Base-by-base conservation (phyloP, 2,113 vertebrate genomes). In the Glareola pratincola region DNA sequence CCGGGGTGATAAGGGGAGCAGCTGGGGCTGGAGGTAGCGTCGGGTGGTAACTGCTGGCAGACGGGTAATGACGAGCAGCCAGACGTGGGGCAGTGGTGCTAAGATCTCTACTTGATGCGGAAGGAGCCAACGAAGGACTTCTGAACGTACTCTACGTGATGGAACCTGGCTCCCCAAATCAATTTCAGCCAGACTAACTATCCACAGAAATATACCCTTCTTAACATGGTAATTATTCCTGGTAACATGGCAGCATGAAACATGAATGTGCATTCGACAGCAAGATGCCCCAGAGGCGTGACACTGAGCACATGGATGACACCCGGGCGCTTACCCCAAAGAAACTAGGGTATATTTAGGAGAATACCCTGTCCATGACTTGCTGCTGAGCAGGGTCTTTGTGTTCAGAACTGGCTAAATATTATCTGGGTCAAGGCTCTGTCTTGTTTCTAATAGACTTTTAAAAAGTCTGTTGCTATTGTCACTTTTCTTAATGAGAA, bases 401-500 rank as follows among this genome's bases (percentile, higher is more conserved):
- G 2, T 54, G 24, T 76, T 83, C n/a, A 90, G 47, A 77, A 36
- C 41, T 26, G 66, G 71, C 34, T 73, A 39, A 18, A 57, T 88
- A 88, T 88, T 45, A 16, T 51, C 32, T 94, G 67, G 19, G 8
- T 82, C 41, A 73, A 69, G 57, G 24, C 29, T 92, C 21, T 74
- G 12, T 67, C 69, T 63, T 72, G 7, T 88, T 83, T 62, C 67
- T 53, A 19, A 16, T 32, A 69, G 54, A 63, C 41, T 76, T 94
- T 67, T 77, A 1, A 54, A 54, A 77, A 91, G 32, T 45, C 24
- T 80, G 53, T 60, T 84, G 39, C 59, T 84, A 11, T 54, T 89
- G 69, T 81, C 36, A 51, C 60, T 69, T 91, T 95, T 89, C 86
- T 85, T 95, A 91, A 81, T 92, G 86, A 92, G 92, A 81, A 91